These are phyloP conservation scores for Hydra vulgaris DNA, from an alignment of 30 jellyfish, hydroid and myxozoan species.

Conservation along the genomic window DNA sequence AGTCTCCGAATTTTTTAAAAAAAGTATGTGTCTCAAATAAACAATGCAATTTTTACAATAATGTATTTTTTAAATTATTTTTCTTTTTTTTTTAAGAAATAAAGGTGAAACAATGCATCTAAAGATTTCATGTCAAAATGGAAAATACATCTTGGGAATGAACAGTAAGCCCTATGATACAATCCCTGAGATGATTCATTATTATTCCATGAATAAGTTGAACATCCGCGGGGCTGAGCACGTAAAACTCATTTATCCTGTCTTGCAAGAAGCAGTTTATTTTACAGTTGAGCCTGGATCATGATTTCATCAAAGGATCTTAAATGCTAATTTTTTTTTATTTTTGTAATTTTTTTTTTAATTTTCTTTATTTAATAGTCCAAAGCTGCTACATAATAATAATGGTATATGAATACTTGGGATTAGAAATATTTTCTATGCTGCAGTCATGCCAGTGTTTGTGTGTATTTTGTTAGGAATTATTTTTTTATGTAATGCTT, in stretches of 20 bases:
- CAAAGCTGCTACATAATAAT: not conserved
- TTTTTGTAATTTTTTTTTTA: not conserved
- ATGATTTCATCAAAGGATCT: not conserved
- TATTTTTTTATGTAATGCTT: too few relatives aligned
- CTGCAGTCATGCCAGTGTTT: too few relatives aligned
- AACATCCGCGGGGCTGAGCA: constrained; percentile 97
- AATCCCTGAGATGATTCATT: constrained; percentile 86
- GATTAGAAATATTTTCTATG: not conserved
- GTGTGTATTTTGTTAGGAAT: too few relatives aligned
- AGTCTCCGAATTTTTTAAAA: too few relatives aligned
- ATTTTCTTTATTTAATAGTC: not conserved
- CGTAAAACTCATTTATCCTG: constrained; percentile 83
- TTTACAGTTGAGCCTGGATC: constrained; percentile 97
- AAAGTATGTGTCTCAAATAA: too few relatives aligned
- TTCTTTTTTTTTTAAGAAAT: constrained; percentile 65
- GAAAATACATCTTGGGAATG: constrained; percentile 72
- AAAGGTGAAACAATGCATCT: constrained; percentile 88
- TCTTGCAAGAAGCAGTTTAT: constrained; percentile 79
- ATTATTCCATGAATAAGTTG: constrained; percentile 64
- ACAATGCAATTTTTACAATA: too few relatives aligned
- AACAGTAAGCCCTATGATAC: constrained; percentile 90
- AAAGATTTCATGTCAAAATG: constrained; percentile 77
- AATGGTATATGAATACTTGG: not conserved
- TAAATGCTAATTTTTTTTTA: not conserved
- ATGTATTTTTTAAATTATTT: too few relatives aligned